Base-by-base conservation (phyloP, 92 coral and sea anemone genomes). In the Phenganax subtilis region DNA sequence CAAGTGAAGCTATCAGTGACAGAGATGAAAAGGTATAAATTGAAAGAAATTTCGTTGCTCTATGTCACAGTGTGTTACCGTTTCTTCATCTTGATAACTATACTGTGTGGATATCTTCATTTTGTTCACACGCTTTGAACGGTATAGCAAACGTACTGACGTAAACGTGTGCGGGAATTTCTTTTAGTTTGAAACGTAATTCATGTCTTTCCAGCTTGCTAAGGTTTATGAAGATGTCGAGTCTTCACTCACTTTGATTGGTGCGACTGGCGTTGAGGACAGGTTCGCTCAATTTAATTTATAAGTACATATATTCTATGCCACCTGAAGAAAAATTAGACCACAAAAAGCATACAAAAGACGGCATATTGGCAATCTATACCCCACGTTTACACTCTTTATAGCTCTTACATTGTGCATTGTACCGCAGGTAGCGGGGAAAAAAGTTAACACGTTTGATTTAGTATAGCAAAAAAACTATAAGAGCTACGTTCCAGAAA, bases 261-360 rank as follows among this genome's bases (percentile, higher is more conserved):
- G 98, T 73, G 98, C 98, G 9, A 93, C 98, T 52, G 98, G 97
- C 27, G 93, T 93, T 2, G 98, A 93, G 89, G 98, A 93, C 84
- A 93, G 92, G 98, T 91, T 79, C 62, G 86, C 28, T 57, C 15
- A 12, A 16, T 15, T 57, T 77, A 16, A 58, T 54, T 16, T 28
- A 12, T 6, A 25, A 67, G 30, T 62, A 12, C 51, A 15, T 16
- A 54, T 0, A 10, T 1, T 63, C 7, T 12, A 7, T 71, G 16
- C 71, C 15, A 65, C 71, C 17, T 3, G 54, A 59, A 58, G 75
- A 57, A 12, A 27, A 76, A 12, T 55, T 1, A 52, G 2, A 25
- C 20, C 3, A n/a, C 56, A 77, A 67, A 17, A 20, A 28, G 47
- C 5, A 37, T 5, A 37, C 47, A 37, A 37, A 20, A 37, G 47